Evolutionary conservation across 2,113 vertebrate species (phyloP).

Genomic region (Myrmecobius fasciatus): DNA sequence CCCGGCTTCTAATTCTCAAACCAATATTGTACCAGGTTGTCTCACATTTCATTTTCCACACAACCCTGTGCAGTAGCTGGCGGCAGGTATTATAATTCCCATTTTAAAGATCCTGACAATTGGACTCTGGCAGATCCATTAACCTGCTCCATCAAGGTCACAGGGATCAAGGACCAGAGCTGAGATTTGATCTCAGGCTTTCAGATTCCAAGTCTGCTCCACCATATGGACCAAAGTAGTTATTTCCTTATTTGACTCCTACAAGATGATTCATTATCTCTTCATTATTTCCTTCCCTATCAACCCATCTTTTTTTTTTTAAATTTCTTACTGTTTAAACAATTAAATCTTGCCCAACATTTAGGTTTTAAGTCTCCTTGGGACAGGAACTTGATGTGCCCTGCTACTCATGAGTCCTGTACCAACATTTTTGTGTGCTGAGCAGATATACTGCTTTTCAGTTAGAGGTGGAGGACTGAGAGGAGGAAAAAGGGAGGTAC

Average conservation of each 20-base stretch:
- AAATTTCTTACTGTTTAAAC: neutral
- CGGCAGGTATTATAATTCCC: neutral
- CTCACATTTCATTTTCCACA: neutral
- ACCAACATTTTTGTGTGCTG: neutral
- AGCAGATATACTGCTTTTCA: neutral
- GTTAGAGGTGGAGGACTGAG: neutral
- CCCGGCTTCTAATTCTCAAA: neutral
- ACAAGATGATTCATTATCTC: neutral
- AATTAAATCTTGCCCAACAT: neutral
- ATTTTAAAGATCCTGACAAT: neutral
- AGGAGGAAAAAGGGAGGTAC: neutral
- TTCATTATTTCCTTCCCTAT: neutral
- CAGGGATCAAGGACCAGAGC: neutral
- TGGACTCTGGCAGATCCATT: neutral
- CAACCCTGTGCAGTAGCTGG: neutral
- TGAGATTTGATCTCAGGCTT: neutral
- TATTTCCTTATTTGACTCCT: neutral
- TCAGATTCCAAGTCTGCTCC: neutral
- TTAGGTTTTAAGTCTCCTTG: neutral
- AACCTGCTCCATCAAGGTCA: neutral
- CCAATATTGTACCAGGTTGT: neutral
- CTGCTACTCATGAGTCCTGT: neutral
- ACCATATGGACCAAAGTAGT: neutral
- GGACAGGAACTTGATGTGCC: neutral
- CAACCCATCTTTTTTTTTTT: neutral